These are phyloP conservation scores for Triops longicaudatus DNA, from an alignment of 1,140 invertebrate species.

Conservation along the genomic window DNA sequence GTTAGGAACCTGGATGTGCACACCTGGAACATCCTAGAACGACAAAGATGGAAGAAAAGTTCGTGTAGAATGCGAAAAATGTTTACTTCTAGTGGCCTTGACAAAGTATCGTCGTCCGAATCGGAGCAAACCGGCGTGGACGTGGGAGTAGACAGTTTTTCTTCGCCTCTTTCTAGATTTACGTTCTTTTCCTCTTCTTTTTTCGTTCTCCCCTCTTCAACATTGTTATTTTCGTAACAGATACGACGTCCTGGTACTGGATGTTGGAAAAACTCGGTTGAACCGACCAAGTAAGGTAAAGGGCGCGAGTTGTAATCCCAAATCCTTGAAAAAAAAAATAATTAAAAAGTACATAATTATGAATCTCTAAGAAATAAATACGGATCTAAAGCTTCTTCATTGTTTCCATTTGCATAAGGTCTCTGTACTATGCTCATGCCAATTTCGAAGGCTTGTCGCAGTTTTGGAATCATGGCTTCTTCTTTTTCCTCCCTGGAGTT, in stretches of 20 bases:
- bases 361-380: too few relatives aligned
- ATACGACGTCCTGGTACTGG: constrained; percentile 18
- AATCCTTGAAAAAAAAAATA: neutral
- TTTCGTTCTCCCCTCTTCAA: too few relatives aligned
- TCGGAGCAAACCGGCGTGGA: neutral
- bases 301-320: neutral
- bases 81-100: neutral
- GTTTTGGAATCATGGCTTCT: neutral
- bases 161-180: neutral
- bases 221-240: neutral
- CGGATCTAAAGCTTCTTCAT: neutral
- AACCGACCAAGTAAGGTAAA: constrained; percentile 23
- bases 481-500: constrained; percentile 6
- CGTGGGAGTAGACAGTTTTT: neutral
- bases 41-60: neutral
- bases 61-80: neutral
- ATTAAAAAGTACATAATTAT: neutral
- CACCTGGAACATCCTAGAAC: neutral
- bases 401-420: neutral
- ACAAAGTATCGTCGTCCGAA: constrained; percentile 11
- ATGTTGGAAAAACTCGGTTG: constrained; percentile 16
- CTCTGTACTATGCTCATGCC: neutral
- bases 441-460: neutral
- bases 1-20: neutral
- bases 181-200: neutral